Percentiles rank a stretch among this genome's conserved stretches.
Evolutionary conservation across 1,140 invertebrate species (phyloP).

Genomic region (Calephelis virginiensis): DNA sequence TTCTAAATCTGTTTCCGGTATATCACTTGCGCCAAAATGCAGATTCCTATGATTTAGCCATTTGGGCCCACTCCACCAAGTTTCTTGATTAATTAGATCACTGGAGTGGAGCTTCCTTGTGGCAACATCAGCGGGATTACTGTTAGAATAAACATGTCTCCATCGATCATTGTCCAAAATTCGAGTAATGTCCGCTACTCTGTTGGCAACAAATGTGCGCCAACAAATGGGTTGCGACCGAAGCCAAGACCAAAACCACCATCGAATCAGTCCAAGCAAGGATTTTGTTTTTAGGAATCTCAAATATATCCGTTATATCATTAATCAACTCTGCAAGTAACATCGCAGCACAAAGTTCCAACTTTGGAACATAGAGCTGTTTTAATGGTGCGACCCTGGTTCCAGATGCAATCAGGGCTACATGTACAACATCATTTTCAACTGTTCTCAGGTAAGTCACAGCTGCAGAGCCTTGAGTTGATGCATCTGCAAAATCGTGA

Average conservation of each 20-base stretch:
- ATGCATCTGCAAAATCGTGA: conserved; percentile 45
- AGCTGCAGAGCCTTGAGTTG: conserved; percentile 39
- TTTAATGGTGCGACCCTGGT: conserved; percentile 44
- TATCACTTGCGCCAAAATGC: conserved; percentile 3
- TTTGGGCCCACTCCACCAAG: conserved; percentile 33
- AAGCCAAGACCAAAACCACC: conserved; percentile 41
- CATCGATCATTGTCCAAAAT: conserved; percentile 40
- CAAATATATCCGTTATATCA: conserved; percentile 31
- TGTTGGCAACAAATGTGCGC: conserved; percentile 55
- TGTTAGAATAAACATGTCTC: conserved; percentile 41
- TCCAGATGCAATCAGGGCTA: conserved; percentile 26
- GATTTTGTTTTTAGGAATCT: conserved; percentile 38
- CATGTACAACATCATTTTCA: conserved; percentile 29
- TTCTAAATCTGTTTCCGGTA: conserved; percentile 34
- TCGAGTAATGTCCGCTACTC: conserved; percentile 53
- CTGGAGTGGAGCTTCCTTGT: conserved; percentile 43
- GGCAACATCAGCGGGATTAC: conserved; percentile 61
- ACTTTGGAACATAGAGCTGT: conserved; percentile 34
- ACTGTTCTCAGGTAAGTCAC: conserved; percentile 32
- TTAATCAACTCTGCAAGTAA: conserved; percentile 36
- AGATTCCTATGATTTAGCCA: conserved; percentile 24
- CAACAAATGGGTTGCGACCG: conserved; percentile 33
- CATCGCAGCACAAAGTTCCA: conserved; percentile 51
- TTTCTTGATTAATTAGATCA: conserved; percentile 24
- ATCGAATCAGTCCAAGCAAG: conserved; percentile 62